Conservation (phyloP, 2,797 vertebrate genomes). For the Orestias chungarensis region DNA sequence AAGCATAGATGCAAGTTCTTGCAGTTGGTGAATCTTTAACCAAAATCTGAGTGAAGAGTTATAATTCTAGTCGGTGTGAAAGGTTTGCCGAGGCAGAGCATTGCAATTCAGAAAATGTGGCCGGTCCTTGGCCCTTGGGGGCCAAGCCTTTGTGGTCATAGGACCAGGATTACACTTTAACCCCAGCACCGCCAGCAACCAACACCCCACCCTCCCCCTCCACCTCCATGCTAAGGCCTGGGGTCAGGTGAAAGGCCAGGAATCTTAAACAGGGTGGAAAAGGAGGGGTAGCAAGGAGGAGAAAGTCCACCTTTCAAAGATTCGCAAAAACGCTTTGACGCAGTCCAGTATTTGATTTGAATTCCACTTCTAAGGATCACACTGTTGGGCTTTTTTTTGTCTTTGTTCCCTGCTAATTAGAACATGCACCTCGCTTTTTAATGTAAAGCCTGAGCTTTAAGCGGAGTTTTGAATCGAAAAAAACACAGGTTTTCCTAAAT, state of each 20-base stretch:
- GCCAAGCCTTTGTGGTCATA: conserved; percentile 82
- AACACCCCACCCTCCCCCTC: conserved; percentile 25
- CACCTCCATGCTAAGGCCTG: conserved; percentile 58
- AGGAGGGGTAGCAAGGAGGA: conserved; percentile 13
- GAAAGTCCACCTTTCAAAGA: conserved; percentile 53
- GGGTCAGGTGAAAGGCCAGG: conserved; percentile 84
- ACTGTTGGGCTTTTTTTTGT: conserved; percentile 28
- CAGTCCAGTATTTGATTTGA: conserved; percentile 43
- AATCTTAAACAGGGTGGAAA: conserved; percentile 68
- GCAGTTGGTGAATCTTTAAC: conserved; percentile 32
- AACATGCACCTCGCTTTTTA: conserved; percentile 15
- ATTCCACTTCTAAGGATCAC: conserved; percentile 6
- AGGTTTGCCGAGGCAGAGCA: conserved; percentile 70
- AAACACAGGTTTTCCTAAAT: neutral
- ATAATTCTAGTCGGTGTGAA: conserved; percentile 59
- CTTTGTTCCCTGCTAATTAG: conserved; percentile 32
- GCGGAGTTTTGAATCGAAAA: neutral
- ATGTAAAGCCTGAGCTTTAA: neutral
- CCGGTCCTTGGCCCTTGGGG: conserved; percentile 77
- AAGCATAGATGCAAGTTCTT: conserved; percentile 4
- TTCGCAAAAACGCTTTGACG: conserved; percentile 34
- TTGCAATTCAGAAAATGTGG: conserved; percentile 83
- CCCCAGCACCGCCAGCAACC: conserved; percentile 56
- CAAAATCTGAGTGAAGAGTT: conserved; percentile 34
- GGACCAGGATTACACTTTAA: conserved; percentile 85